Percentiles rank a stretch among this genome's conserved stretches.
phyloP scores from a whole-genome alignment of 64 coral and sea anemone species.

The Porites australiensis region DNA sequence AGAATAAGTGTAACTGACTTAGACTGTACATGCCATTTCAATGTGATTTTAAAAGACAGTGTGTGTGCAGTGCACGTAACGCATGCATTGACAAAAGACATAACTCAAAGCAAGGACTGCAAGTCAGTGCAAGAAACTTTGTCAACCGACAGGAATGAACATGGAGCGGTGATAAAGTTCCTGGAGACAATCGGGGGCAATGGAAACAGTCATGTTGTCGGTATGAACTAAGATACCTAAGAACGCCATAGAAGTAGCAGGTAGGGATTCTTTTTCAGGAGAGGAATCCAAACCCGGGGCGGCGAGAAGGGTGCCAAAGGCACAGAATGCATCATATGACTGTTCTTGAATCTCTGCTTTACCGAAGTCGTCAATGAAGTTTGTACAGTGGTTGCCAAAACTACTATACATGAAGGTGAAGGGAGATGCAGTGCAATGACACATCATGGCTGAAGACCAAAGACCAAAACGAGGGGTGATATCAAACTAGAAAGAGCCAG shows the following conservation, averaged over 20 bases:
- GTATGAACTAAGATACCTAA: background rate
- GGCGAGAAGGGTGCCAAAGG: background rate
- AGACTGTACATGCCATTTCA: too few relatives aligned
- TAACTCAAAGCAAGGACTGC: background rate
- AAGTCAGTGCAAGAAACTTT: background rate
- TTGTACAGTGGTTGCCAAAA: background rate
- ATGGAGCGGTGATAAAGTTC: background rate
- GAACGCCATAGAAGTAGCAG: background rate
- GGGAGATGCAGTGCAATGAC: background rate
- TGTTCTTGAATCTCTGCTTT: background rate
- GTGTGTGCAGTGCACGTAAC: background rate
- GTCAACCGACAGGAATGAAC: background rate
- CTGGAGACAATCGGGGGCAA: background rate
- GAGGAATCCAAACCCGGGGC: background rate
- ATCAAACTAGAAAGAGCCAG: too few relatives aligned
- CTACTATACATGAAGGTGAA: background rate
- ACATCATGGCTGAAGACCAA: background rate
- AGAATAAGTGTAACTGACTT: too few relatives aligned
- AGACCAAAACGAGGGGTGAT: too few relatives aligned
- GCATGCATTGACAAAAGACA: background rate
- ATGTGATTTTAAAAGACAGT: too few relatives aligned
- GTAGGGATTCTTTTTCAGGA: background rate
- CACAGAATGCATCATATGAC: background rate
- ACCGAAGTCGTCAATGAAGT: background rate
- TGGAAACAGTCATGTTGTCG: background rate